Evolutionary conservation across 2,113 vertebrate genomes (phyloP).

Genomic region (Atherinomorus stipes): DNA sequence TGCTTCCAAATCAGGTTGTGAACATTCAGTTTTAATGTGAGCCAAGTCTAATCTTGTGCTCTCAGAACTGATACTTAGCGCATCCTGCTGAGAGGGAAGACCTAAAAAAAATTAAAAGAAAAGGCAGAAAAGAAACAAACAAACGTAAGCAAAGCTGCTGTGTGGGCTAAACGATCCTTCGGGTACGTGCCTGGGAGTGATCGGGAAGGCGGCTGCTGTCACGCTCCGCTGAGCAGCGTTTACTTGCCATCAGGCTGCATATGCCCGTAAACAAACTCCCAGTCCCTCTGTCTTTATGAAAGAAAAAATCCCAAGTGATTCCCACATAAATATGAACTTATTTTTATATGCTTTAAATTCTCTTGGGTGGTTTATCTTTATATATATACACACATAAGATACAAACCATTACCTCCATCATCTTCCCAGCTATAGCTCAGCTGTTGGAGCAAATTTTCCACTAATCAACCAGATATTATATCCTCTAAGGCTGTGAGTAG

Average conservation of each 20-base stretch:
- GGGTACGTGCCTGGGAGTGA: constrained; percentile 62
- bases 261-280: constrained; percentile 56
- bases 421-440: too few relatives aligned
- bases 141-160: constrained; percentile 32
- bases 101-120: background rate
- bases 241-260: constrained; percentile 53
- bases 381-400: too few relatives aligned
- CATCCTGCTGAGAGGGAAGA: constrained; percentile 44
- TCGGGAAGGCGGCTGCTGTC: constrained; percentile 57
- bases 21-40: constrained; percentile 22
- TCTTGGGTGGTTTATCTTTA: background rate
- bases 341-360: constrained; percentile 16
- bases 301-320: constrained; percentile 38
- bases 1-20: constrained; percentile 37
- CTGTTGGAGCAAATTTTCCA: too few relatives aligned
- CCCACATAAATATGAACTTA: too few relatives aligned
- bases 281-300: constrained; percentile 22
- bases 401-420: too few relatives aligned
- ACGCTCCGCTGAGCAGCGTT: constrained; percentile 51
- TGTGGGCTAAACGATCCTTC: constrained; percentile 64
- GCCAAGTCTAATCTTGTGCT: constrained; percentile 47
- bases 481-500: too few relatives aligned
- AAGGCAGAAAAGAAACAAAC: constrained; percentile 6
- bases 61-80: constrained; percentile 54
- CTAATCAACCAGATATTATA: too few relatives aligned